Evolutionary conservation across 2,797 vertebrate species (phyloP).

Genomic region (Stomatorhinus walkeri): DNA sequence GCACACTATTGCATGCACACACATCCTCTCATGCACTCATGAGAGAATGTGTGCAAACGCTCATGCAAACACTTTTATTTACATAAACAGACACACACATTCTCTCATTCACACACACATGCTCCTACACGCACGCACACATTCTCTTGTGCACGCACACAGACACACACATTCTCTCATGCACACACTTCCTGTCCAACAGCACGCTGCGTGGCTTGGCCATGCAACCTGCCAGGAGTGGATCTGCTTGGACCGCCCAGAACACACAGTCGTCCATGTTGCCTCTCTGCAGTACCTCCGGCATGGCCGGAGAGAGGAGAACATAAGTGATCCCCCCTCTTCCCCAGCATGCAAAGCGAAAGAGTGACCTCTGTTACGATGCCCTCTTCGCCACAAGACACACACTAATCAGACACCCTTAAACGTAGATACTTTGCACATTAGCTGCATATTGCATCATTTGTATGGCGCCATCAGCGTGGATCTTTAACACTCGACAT

Average conservation of each 20-base stretch:
- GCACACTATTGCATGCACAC: not conserved
- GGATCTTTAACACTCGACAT: not conserved
- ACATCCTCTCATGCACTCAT: not conserved
- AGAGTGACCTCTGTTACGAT: conserved; percentile 25
- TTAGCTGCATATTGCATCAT: conserved; percentile 23
- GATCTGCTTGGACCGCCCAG: not conserved
- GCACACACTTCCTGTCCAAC: conserved; percentile 8
- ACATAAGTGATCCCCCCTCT: conserved; percentile 27
- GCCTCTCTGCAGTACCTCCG: conserved; percentile 34
- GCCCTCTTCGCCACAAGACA: not conserved
- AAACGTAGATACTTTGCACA: conserved; percentile 38
- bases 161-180: not conserved
- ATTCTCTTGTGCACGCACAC: not conserved
- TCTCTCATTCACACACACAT: not conserved
- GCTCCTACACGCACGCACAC: not conserved
- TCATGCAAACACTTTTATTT: not conserved
- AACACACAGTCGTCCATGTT: conserved; percentile 33
- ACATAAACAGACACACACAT: not conserved
- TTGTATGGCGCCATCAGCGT: not conserved
- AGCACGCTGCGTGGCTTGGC: conserved; percentile 24
- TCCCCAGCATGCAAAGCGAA: conserved; percentile 28
- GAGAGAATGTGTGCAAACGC: too few relatives aligned
- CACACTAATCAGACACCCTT: conserved; percentile 12
- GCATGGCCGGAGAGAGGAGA: conserved; percentile 28
- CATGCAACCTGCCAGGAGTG: conserved; percentile 16